phyloP scores from a whole-genome alignment of 2,113 vertebrate genomes.

The Epinephelus moara region DNA sequence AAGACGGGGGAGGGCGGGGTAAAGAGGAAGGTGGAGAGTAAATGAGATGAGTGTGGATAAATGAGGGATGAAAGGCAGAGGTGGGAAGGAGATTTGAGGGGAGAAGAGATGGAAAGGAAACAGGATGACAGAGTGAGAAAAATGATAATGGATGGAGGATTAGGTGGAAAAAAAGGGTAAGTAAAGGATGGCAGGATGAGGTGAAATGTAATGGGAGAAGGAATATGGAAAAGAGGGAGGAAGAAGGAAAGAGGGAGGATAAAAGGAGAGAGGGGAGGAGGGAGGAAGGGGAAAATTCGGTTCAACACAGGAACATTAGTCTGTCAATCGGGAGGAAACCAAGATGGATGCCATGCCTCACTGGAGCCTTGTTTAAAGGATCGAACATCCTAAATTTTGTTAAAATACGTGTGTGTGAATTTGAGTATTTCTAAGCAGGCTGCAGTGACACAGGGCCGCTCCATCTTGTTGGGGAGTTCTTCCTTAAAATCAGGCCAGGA shows the following conservation, averaged over 20 bases:
- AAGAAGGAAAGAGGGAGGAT: slow-evolving; percentile 1
- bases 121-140: neutral
- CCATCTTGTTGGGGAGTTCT: slow-evolving; percentile 47
- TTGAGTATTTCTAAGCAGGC: slow-evolving; percentile 26
- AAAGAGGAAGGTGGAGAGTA: slow-evolving; percentile 7
- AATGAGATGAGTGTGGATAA: slow-evolving; percentile 23
- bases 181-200: neutral
- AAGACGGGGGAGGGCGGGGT: neutral
- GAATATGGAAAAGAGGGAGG: neutral
- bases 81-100: slow-evolving; percentile 1
- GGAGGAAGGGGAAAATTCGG: slow-evolving; percentile 71
- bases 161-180: neutral
- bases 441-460: slow-evolving; percentile 72
- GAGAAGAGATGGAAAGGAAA: neutral
- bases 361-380: slow-evolving; percentile 57
- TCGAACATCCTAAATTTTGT: neutral
- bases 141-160: neutral
- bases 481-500: slow-evolving; percentile 39
- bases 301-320: slow-evolving; percentile 83
- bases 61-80: neutral
- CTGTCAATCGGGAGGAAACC: slow-evolving; percentile 75
- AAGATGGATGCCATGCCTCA: slow-evolving; percentile 85
- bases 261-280: slow-evolving; percentile 32
- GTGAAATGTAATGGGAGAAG: neutral
- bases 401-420: neutral